Evolutionary conservation across 2,888 invertebrate genomes (phyloP).

Genomic region (Phasia obesa): DNA sequence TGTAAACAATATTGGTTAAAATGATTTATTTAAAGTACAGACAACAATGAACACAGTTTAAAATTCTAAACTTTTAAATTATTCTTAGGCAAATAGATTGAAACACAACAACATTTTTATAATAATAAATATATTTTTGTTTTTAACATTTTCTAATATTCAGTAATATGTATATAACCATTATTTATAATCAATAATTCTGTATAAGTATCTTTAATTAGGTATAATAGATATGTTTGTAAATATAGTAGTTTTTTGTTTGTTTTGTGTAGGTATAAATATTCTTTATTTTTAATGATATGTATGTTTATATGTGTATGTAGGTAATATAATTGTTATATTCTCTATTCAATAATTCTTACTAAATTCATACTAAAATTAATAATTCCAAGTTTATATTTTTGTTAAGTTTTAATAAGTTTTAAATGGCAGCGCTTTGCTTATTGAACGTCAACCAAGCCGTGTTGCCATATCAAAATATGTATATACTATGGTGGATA

Average conservation of each 20-base stretch:
- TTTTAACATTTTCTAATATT: conserved; percentile 47
- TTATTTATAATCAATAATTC: conserved; percentile 3
- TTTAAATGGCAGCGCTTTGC: no score
- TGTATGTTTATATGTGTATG: conserved; percentile 3
- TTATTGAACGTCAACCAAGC: no score
- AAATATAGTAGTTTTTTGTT: conserved; percentile 31
- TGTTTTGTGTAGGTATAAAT: conserved; percentile 22
- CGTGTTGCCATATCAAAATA: no score
- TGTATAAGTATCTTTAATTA: conserved; percentile 38
- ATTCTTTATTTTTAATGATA: conserved; percentile 17
- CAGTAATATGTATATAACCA: conserved; percentile 19
- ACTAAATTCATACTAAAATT: no score
- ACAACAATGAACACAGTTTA: conserved; percentile 68
- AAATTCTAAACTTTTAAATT: conserved; percentile 21
- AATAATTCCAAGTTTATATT: no score
- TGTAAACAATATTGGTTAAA: conserved; percentile 38
- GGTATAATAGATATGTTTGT: background rate
- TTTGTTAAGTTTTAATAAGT: no score
- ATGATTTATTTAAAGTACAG: conserved; percentile 40
- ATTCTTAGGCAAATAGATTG: conserved; percentile 57
- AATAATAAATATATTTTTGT: conserved; percentile 35
- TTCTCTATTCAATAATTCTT: background rate
- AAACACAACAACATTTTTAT: conserved; percentile 61
- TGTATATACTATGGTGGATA: background rate
- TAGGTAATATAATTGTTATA: background rate